These are phyloP conservation scores for Oryctes rhinoceros DNA, from an alignment of 1,140 invertebrate genomes.

Conservation along the genomic window DNA sequence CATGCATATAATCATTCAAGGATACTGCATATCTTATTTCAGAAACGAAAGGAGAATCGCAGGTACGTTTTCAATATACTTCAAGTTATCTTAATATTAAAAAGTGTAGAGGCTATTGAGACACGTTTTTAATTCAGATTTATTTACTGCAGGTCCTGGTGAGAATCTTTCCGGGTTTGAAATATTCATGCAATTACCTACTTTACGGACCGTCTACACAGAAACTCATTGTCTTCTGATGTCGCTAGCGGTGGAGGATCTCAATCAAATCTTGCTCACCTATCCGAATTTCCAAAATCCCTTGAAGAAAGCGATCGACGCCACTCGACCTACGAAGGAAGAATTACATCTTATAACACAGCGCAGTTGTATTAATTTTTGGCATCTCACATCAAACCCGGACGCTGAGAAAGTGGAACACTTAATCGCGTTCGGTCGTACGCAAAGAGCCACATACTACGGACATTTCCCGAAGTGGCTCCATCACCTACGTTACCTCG, in stretches of 20 bases:
- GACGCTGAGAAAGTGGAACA: slow-evolving; percentile 3
- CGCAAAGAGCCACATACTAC: not conserved
- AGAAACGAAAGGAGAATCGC: not conserved
- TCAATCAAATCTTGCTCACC: not conserved
- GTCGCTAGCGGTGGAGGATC: slow-evolving; percentile 8
- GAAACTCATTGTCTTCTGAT: not conserved
- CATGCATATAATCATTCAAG: slow-evolving; percentile 27
- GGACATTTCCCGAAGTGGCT: not conserved
- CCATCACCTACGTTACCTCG: not conserved
- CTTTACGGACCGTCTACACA: not conserved
- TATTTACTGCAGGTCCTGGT: not conserved
- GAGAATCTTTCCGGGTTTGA: slow-evolving; percentile 19
- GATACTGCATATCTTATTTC: slow-evolving; percentile 19
- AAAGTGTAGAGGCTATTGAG: too few relatives aligned
- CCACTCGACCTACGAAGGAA: not conserved
- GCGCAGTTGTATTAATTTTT: not conserved
- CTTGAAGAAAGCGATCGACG: not conserved
- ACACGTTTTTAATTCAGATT: not conserved
- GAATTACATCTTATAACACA: not conserved
- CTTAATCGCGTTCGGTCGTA: not conserved
- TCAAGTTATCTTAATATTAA: not conserved
- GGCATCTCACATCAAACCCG: not conserved
- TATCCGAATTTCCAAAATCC: slow-evolving; percentile 15
- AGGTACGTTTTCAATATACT: not conserved
- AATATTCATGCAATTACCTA: slow-evolving; percentile 10